Conservation (phyloP, 2,113 vertebrate genomes). For the Centrocercus urophasianus region DNA sequence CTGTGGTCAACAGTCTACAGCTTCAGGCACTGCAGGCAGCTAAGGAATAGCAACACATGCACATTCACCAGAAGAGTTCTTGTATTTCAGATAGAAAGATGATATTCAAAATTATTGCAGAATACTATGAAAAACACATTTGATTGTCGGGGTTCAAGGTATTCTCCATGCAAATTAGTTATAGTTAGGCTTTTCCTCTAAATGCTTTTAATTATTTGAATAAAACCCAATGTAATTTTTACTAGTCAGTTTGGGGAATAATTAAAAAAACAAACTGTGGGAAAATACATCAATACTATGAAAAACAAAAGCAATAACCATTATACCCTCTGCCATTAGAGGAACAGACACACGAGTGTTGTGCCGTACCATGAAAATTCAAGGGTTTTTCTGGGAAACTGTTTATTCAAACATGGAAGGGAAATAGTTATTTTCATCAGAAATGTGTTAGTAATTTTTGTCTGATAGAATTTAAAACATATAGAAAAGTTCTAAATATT, state of each 20-base stretch:
- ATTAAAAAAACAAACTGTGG: not conserved
- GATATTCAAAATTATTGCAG: not conserved
- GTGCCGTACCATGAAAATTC: not conserved
- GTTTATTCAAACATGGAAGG: not conserved
- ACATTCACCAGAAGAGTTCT: not conserved
- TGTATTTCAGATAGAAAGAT: not conserved
- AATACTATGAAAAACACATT: not conserved
- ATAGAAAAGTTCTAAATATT: not conserved
- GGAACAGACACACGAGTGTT: not conserved
- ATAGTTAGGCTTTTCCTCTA: not conserved
- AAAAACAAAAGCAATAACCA: not conserved
- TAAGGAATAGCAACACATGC: not conserved
- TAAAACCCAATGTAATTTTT: not conserved
- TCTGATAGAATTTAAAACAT: not conserved
- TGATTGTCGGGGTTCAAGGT: slow-evolving; percentile 4
- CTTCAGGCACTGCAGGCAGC: not conserved
- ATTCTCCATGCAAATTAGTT: slow-evolving; percentile 14
- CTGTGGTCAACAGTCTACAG: not conserved
- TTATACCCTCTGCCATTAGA: not conserved
- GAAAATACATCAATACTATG: not conserved
- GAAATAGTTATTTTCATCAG: not conserved
- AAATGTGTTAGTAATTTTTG: not conserved
- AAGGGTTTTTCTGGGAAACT: not conserved
- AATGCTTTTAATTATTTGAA: slow-evolving; percentile 14
- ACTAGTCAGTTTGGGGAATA: not conserved